These are phyloP conservation scores for Patiria miniata DNA, from an alignment of 35 echinoderm and acorn worm species.

Conservation along the genomic window DNA sequence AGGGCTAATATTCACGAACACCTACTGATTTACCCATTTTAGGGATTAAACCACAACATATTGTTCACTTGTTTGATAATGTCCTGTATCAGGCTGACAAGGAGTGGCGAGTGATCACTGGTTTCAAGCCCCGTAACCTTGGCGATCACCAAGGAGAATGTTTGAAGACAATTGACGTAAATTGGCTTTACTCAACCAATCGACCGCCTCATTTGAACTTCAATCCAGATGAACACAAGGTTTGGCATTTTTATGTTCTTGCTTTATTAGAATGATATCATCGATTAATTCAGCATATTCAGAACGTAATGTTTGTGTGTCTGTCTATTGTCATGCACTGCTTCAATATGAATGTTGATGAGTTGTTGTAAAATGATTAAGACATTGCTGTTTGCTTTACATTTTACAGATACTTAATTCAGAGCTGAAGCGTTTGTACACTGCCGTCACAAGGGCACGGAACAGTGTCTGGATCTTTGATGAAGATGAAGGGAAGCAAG, in stretches of 20 bases:
- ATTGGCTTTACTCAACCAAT: neutral
- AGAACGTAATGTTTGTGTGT: no score
- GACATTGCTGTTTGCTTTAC: no score
- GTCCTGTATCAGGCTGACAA: conserved; percentile 51
- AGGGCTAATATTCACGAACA: no score
- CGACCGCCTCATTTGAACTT: conserved; percentile 40
- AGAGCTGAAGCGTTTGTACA: conserved; percentile 66
- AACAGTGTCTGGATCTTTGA: conserved; percentile 69
- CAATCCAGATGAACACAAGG: conserved; percentile 67
- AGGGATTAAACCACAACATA: no score
- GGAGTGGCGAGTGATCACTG: conserved; percentile 56
- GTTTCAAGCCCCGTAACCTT: conserved; percentile 13
- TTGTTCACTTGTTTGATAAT: no score
- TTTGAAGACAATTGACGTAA: conserved; percentile 35
- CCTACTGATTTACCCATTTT: no score
- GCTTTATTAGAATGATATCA: no score
- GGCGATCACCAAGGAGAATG: neutral
- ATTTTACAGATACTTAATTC: conserved; percentile 41
- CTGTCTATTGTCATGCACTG: no score
- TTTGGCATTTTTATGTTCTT: neutral
- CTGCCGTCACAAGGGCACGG: conserved; percentile 57
- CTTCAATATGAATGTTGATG: no score
- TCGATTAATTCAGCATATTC: no score
- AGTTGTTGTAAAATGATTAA: no score
- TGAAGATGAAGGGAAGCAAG: conserved; percentile 40